Base-by-base conservation (phyloP, 37 sponge, comb jelly and placozoan genomes). In the Bolinopsis microptera region DNA sequence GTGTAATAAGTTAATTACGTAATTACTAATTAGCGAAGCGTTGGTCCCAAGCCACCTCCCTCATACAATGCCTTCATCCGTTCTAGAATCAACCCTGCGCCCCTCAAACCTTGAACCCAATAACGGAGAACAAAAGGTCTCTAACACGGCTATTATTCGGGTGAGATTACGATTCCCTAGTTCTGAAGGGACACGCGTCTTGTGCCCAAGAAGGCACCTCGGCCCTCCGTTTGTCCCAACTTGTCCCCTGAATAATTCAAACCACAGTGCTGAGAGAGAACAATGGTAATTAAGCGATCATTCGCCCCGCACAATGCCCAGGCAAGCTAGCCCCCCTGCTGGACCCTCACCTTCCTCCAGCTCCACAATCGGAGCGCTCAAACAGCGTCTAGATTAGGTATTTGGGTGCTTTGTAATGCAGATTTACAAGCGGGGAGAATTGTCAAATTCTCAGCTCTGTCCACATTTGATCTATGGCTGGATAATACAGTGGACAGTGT, bases 341-440 rank as follows among this genome's bases (percentile, higher is more conserved):
- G 3, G 3, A 9, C 74, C 25, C 25, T 21, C 74, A 5, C 74
- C 74, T n/a, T 72, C 74, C 74, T 28, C 26, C 13, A 3, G 3
- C 25, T 21, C 74, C 74, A 72, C 74, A 72, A 77, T 77, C 80
- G 80, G 28, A 77, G 35, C 80, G 32, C 36, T 32, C 35, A 27
- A 48, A 48, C 36, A 16, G 33, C 80, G 18, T 32, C 80, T 35
- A 77, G 80, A 77, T 77, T 77, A 77, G 33, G 35, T 77, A 77
- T 77, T 77, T 77, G 80, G 1, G 37, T 31, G 80, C 37, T 35
- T 77, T 77, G 80, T 77, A 35, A 77, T 77, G 80, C 21, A 77
- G 80, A 77, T 77, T 48, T 13, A 13, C 9, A 48, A 13, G 61
- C n/a, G n/a, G n/a, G n/a, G n/a, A n/a, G n/a, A n/a, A n/a, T n/a